Evolutionary conservation across 2,888 invertebrate species (phyloP).

Genomic region (Tupiocoris notatus): DNA sequence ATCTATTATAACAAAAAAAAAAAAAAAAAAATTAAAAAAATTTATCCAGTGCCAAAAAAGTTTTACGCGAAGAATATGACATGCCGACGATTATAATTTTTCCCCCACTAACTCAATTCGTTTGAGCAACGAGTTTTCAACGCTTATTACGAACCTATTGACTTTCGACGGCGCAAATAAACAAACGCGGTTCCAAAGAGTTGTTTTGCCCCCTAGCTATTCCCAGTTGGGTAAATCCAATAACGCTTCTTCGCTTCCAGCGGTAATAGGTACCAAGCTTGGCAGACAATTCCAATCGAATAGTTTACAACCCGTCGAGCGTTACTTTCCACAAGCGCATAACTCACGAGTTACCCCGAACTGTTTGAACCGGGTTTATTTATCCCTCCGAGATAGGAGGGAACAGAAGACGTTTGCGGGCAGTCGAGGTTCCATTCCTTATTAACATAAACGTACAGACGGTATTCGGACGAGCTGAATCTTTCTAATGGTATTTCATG

Average conservation of each 20-base stretch:
- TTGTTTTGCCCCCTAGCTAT: not conserved
- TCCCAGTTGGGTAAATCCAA: not conserved
- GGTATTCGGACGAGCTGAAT: slow-evolving; percentile 15
- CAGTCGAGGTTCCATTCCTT: slow-evolving; percentile 13
- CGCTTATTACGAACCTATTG: not conserved
- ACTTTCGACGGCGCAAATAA: not conserved
- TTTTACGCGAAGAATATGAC: too few relatives aligned
- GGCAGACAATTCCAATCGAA: slow-evolving; percentile 29
- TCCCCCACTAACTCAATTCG: too few relatives aligned
- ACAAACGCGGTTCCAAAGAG: not conserved
- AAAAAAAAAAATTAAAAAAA: too few relatives aligned
- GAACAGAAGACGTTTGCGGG: not conserved
- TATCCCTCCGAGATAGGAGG: slow-evolving; percentile 3
- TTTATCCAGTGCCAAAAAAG: too few relatives aligned
- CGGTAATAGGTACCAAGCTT: slow-evolving; percentile 8
- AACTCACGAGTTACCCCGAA: slow-evolving; percentile 11
- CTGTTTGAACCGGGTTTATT: not conserved
- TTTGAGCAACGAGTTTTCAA: not conserved
- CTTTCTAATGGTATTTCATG: slow-evolving; percentile 28
- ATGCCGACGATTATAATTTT: too few relatives aligned
- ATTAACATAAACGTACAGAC: slow-evolving; percentile 25
- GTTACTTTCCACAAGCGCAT: slow-evolving; percentile 24
- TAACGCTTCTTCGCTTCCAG: slow-evolving; percentile 4
- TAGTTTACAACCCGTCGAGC: slow-evolving; percentile 26
- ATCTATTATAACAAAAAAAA: too few relatives aligned